These are phyloP conservation scores for Saturnia pavonia DNA, from an alignment of 2,888 invertebrate species.

Conservation along the genomic window DNA sequence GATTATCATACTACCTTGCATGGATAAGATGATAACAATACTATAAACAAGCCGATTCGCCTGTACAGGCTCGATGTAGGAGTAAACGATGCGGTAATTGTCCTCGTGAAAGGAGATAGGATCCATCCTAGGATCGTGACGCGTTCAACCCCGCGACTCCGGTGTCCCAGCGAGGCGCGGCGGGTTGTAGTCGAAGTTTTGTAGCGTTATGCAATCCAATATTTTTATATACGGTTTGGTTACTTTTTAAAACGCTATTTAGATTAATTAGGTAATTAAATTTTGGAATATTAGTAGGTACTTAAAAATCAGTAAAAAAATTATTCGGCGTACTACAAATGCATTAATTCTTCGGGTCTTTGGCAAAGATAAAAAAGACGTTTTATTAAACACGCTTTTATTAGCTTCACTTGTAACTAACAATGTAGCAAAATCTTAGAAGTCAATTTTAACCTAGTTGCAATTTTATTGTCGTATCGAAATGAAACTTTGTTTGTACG, in stretches of 20 bases:
- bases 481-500: too few species aligned
- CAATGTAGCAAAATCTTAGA: too few species aligned
- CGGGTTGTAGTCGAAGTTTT: constrained; percentile 34
- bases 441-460: too few species aligned
- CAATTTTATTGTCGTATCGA: too few species aligned
- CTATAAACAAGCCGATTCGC: constrained; percentile 43
- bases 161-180: constrained; percentile 21
- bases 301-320: too few species aligned
- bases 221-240: not conserved
- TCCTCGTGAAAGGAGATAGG: constrained; percentile 51
- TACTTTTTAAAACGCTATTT: not conserved
- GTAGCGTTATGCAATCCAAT: constrained; percentile 40
- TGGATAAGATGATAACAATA: constrained; percentile 38
- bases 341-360: too few species aligned
- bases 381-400: too few species aligned
- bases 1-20: constrained; percentile 21
- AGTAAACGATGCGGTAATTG: constrained; percentile 40
- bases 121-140: constrained; percentile 56
- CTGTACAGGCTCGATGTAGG: constrained; percentile 34
- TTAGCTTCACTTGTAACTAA: too few species aligned
- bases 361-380: too few species aligned
- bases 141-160: constrained; percentile 37
- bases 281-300: not conserved
- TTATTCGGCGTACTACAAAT: too few species aligned
- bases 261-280: not conserved